Percentiles rank a stretch among this genome's conserved stretches.
These are phyloP conservation scores for Pelosia muscerda DNA, from an alignment of 2,888 invertebrate species.

Conservation along the genomic window DNA sequence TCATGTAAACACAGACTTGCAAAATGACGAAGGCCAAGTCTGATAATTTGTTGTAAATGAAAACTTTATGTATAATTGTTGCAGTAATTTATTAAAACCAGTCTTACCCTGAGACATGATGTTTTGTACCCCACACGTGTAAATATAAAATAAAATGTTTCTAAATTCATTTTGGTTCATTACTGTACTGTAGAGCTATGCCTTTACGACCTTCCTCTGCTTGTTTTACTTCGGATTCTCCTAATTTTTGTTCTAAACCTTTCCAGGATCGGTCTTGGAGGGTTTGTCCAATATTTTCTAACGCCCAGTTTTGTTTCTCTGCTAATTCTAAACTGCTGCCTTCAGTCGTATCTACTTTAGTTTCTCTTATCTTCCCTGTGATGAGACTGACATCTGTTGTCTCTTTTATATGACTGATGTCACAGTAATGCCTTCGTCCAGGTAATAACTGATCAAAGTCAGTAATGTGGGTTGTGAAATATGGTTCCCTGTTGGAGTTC, in stretches of 20 bases:
- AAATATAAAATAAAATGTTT: slow-evolving; percentile 55
- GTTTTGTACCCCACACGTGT: slow-evolving; percentile 45
- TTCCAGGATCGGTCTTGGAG: slow-evolving; percentile 92
- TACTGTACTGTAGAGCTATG: slow-evolving; percentile 90
- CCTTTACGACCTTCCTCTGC: slow-evolving; percentile 92
- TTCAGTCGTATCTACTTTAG: slow-evolving; percentile 68
- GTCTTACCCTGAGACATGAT: slow-evolving; percentile 51
- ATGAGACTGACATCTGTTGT: slow-evolving; percentile 91
- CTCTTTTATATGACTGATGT: slow-evolving; percentile 74
- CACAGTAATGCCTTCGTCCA: slow-evolving; percentile 85
- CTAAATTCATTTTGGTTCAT: slow-evolving; percentile 81
- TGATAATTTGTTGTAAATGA: slow-evolving; percentile 23
- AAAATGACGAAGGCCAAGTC: background rate
- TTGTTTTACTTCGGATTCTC: slow-evolving; percentile 89
- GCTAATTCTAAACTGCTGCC: slow-evolving; percentile 71
- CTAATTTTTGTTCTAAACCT: slow-evolving; percentile 94
- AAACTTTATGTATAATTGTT: slow-evolving; percentile 22
- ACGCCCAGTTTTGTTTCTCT: slow-evolving; percentile 83
- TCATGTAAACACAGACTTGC: background rate
- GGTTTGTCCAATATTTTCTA: slow-evolving; percentile 88
- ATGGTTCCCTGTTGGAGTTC: slow-evolving; percentile 86
- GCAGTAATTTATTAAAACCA: slow-evolving; percentile 42
- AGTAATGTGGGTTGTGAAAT: slow-evolving; percentile 88
- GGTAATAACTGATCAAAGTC: slow-evolving; percentile 92
- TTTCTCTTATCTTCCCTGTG: slow-evolving; percentile 89